phyloP scores from a whole-genome alignment of 2,797 vertebrate genomes.

The Acropternis orthonyx region DNA sequence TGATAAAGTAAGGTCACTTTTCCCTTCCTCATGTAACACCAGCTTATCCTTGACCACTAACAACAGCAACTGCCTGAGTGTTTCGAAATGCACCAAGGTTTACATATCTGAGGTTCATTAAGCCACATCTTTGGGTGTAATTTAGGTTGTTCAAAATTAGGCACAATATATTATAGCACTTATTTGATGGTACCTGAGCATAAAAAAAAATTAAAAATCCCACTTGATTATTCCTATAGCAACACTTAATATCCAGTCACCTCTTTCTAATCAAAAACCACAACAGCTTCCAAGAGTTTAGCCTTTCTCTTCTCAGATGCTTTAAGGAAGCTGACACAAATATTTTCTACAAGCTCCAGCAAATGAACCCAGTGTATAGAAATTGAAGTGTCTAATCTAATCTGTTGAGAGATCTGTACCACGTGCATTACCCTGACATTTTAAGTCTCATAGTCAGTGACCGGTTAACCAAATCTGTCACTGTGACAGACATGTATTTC shows the following conservation, averaged over 20 bases:
- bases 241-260: neutral
- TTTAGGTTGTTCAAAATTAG: neutral
- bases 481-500: slow-evolving; percentile 35
- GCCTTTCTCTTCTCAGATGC: slow-evolving; percentile 1
- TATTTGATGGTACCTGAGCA: neutral
- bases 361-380: slow-evolving; percentile 14
- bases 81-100: neutral
- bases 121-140: neutral
- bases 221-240: neutral
- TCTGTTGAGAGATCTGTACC: slow-evolving; percentile 37
- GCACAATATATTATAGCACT: neutral
- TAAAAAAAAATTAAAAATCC: neutral
- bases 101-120: slow-evolving; percentile 4
- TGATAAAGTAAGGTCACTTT: neutral
- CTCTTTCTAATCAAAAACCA: neutral
- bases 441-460: slow-evolving; percentile 40
- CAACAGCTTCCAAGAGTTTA: neutral
- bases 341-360: slow-evolving; percentile 18
- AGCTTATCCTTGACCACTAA: neutral
- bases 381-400: slow-evolving; percentile 51
- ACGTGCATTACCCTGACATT: slow-evolving; percentile 49
- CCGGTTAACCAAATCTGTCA: slow-evolving; percentile 54
- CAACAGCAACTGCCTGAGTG: neutral
- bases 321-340: slow-evolving; percentile 19
- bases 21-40: neutral